Percentiles rank a stretch among this genome's conserved stretches.
Conservation (phyloP, 2,797 vertebrate genomes). For the Thripadectes ignobilis region DNA sequence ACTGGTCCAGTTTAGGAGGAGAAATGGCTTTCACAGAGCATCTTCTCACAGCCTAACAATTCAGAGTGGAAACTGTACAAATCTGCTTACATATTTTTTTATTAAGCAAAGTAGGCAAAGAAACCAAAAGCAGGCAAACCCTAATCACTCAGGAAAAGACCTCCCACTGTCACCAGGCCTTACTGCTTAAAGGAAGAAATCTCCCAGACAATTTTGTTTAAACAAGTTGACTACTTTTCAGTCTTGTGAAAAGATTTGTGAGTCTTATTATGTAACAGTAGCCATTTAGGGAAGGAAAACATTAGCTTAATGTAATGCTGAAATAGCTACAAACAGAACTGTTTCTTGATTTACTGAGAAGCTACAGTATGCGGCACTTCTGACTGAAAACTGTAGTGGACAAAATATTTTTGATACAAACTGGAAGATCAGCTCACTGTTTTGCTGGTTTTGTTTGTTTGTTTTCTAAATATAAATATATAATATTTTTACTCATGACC, state of each 20-base stretch:
- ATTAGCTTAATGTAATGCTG: slow-evolving; percentile 7
- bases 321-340: background rate
- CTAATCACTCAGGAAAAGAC: background rate
- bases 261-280: background rate
- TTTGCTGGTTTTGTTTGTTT: background rate
- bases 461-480: background rate
- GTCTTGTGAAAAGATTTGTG: background rate
- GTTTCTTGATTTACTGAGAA: slow-evolving; percentile 1
- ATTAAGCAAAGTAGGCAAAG: background rate
- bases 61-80: background rate
- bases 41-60: background rate
- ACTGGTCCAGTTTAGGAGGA: background rate
- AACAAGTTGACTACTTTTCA: background rate
- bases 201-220: background rate
- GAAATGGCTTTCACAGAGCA: background rate
- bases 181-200: background rate
- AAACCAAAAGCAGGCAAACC: background rate
- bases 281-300: slow-evolving; percentile 11
- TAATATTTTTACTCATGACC: background rate
- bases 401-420: background rate
- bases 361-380: background rate
- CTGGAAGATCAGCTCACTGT: background rate
- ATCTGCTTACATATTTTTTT: background rate
- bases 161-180: background rate
- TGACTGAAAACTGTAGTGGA: background rate